Percentiles rank a stretch among this genome's conserved stretches.
Evolutionary conservation across 2,888 invertebrate species (phyloP).

Genomic region (Stegana nigrithorax): DNA sequence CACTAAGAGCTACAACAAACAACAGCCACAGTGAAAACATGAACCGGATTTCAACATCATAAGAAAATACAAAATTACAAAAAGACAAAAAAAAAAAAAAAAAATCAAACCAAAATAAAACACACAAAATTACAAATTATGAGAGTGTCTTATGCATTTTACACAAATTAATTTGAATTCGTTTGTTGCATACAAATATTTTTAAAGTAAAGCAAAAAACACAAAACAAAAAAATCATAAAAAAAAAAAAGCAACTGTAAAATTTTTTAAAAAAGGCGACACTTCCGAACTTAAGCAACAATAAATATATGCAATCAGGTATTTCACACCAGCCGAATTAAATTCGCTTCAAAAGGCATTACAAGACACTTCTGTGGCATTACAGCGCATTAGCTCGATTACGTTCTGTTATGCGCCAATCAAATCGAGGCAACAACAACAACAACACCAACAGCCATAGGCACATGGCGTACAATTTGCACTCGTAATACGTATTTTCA

Average conservation of each 20-base stretch:
- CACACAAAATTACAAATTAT: neutral
- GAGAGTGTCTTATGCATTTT: neutral
- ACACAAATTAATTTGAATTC: conserved; percentile 1
- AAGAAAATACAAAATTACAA: neutral
- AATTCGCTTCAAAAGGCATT: neutral
- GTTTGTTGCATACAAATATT: neutral
- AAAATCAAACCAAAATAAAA: neutral
- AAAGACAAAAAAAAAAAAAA: neutral
- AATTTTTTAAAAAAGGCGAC: too few relatives aligned
- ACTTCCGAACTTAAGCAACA: conserved; percentile 1
- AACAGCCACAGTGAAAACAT: conserved; percentile 10
- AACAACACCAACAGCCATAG: too few relatives aligned
- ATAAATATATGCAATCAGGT: neutral
- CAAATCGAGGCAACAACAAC: too few relatives aligned
- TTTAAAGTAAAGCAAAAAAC: too few relatives aligned
- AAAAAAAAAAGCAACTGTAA: neutral
- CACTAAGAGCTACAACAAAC: neutral
- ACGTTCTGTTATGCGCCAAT: too few relatives aligned
- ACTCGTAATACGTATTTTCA: too few relatives aligned
- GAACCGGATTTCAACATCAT: conserved; percentile 25
- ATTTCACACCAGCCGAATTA: too few relatives aligned
- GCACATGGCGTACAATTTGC: neutral
- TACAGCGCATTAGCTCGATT: neutral
- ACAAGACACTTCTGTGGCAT: neutral
- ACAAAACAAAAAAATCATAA: neutral